Evolutionary conservation across 2,797 vertebrate species (phyloP).

Genomic region (Melanotaenia trifasciata): DNA sequence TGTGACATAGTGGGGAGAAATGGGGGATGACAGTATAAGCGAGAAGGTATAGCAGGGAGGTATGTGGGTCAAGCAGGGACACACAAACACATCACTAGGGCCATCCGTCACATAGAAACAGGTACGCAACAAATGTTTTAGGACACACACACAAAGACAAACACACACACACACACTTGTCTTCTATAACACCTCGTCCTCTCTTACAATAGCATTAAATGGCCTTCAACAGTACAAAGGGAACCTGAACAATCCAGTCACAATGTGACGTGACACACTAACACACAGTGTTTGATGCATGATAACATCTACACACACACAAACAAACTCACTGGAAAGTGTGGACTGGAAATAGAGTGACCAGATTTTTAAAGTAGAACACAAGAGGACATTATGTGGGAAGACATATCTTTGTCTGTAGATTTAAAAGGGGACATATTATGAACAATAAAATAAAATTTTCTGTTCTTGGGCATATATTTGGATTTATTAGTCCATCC

Average conservation of each 20-base stretch:
- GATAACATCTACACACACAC: constrained; percentile 25
- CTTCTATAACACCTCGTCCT: constrained; percentile 28
- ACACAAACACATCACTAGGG: constrained; percentile 28
- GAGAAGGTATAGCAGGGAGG: constrained; percentile 17
- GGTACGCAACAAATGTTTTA: constrained; percentile 33
- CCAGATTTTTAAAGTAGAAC: constrained; percentile 11
- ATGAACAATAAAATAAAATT: neutral
- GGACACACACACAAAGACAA: constrained; percentile 22
- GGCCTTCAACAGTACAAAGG: constrained; percentile 51
- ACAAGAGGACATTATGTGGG: constrained; percentile 6
- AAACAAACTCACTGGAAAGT: constrained; percentile 1
- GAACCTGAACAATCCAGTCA: constrained; percentile 27
- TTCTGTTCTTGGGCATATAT: neutral
- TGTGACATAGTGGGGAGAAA: constrained; percentile 48
- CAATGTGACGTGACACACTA: constrained; percentile 39
- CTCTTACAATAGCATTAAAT: constrained; percentile 40
- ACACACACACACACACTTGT: constrained; percentile 7
- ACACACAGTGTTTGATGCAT: constrained; percentile 14
- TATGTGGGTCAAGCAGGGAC: constrained; percentile 62
- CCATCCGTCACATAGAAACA: constrained; percentile 34
- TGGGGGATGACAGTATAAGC: constrained; percentile 33
- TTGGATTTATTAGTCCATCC: neutral
- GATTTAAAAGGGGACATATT: neutral
- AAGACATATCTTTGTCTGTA: constrained; percentile 3
- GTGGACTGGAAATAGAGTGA: constrained; percentile 7